Conservation (phyloP, 2,113 vertebrate genomes). For the Podarcis raffonei region DNA sequence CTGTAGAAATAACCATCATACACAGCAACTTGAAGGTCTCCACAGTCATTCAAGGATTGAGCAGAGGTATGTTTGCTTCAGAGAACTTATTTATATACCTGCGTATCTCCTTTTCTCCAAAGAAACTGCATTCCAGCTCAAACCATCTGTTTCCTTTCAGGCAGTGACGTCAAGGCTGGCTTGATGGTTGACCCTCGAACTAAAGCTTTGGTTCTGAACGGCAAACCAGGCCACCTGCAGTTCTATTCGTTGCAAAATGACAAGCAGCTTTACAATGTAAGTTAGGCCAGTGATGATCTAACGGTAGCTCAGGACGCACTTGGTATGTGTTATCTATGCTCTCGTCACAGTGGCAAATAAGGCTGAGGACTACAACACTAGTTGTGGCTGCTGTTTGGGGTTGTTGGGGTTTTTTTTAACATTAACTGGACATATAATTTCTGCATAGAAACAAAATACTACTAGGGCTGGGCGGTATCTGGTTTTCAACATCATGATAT, state of each 20-base stretch:
- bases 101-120: neutral
- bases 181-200: conserved; percentile 90
- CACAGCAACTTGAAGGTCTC: conserved; percentile 85
- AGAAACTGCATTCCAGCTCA: neutral
- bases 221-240: conserved; percentile 95
- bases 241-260: conserved; percentile 93
- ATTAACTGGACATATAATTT: no score
- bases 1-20: conserved; percentile 88
- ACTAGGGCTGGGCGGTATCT: no score
- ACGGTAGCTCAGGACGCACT: neutral
- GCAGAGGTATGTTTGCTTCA: conserved; percentile 83
- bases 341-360: neutral
- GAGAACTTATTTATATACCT: neutral
- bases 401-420: neutral
- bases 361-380: neutral
- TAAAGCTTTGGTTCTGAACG: conserved; percentile 92
- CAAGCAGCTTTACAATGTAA: conserved; percentile 93
- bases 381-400: neutral
- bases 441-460: no score
- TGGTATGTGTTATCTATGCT: neutral
- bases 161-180: conserved; percentile 79
- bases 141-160: conserved; percentile 69
- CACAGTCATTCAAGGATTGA: conserved; percentile 90
- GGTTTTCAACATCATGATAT: no score
- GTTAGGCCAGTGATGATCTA: conserved; percentile 37